Conservation (phyloP, 1,140 invertebrate genomes). For the Solenopsis invicta region DNA sequence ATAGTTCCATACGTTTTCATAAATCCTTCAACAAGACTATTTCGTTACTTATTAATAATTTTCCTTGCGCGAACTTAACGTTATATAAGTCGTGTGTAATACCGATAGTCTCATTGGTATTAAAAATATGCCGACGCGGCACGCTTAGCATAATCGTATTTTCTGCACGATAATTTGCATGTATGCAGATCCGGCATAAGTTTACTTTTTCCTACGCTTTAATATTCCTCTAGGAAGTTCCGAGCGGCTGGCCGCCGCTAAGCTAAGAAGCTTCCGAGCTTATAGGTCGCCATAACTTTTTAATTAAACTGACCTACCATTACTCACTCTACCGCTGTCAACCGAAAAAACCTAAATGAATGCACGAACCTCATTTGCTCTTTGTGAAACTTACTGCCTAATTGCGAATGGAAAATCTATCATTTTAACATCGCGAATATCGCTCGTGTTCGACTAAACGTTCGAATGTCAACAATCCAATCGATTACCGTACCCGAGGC, state of each 20-base stretch:
- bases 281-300: slow-evolving; percentile 48
- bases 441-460: background rate
- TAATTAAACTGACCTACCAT: slow-evolving; percentile 52
- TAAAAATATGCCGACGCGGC: slow-evolving; percentile 53
- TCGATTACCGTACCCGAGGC: background rate
- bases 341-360: slow-evolving; percentile 47
- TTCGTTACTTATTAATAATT: slow-evolving; percentile 4
- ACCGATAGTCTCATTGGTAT: slow-evolving; percentile 62
- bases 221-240: slow-evolving; percentile 54
- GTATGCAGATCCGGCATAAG: slow-evolving; percentile 44
- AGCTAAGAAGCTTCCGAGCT: slow-evolving; percentile 37
- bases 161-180: slow-evolving; percentile 64
- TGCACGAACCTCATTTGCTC: slow-evolving; percentile 5
- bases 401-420: slow-evolving; percentile 22
- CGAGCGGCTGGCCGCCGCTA: slow-evolving; percentile 20
- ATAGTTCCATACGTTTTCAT: background rate
- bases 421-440: slow-evolving; percentile 5
- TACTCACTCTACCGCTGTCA: slow-evolving; percentile 10
- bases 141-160: slow-evolving; percentile 50
- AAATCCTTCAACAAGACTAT: background rate
- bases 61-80: background rate
- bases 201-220: slow-evolving; percentile 57
- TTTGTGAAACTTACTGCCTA: background rate
- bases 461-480: background rate
- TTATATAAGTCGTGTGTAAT: slow-evolving; percentile 21